Conservation (phyloP, 2,113 vertebrate species). For the Gnathonemus longibarbis region DNA sequence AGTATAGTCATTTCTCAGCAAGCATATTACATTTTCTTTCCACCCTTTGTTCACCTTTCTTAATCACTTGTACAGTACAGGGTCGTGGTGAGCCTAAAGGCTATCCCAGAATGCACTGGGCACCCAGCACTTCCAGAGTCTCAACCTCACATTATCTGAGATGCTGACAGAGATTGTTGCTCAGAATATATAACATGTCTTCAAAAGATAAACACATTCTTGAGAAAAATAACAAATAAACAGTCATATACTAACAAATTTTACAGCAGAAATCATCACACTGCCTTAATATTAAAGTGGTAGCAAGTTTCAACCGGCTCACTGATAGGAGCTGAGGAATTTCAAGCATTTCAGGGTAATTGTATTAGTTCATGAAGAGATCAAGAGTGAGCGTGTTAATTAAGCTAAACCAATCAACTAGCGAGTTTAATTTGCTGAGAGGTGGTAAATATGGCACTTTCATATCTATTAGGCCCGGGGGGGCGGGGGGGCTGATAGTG, state of each 20-base stretch:
- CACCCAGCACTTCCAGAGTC: not conserved
- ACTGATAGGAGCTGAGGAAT: not conserved
- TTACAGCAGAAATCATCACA: not conserved
- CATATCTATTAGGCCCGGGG: not conserved
- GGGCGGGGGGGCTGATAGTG: not conserved
- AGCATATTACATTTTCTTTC: not conserved
- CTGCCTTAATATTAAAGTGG: not conserved
- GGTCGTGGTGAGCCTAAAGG: not conserved
- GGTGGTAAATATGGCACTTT: not conserved
- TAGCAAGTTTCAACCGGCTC: not conserved
- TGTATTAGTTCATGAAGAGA: conserved; percentile 7
- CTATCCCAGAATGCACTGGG: not conserved
- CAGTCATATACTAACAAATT: not conserved
- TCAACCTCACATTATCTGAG: not conserved
- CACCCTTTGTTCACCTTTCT: not conserved
- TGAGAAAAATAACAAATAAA: not conserved
- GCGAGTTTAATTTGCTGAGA: not conserved
- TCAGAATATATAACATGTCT: not conserved
- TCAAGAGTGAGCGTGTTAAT: not conserved
- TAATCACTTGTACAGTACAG: not conserved
- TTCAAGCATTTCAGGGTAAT: not conserved
- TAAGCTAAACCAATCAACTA: conserved; percentile 1
- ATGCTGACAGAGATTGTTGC: not conserved
- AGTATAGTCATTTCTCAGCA: not conserved
- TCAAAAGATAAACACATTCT: not conserved